These are phyloP conservation scores for Coptotermes formosanus DNA, from an alignment of 1,140 invertebrate species.

Conservation along the genomic window DNA sequence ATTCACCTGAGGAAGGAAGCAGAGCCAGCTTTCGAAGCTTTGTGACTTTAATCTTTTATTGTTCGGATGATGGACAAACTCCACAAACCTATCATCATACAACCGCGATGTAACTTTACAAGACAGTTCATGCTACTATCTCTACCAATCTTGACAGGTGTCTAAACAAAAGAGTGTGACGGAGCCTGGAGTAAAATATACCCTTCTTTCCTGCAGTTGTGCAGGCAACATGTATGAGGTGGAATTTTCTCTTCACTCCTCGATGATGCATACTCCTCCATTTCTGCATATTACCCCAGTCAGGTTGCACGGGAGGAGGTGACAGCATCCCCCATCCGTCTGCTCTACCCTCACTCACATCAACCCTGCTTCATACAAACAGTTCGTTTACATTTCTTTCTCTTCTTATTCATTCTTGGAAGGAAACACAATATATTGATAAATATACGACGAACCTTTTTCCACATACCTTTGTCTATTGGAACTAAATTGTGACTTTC, in stretches of 20 bases:
- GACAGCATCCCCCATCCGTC: background rate
- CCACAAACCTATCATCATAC: too few species aligned
- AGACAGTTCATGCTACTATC: too few species aligned
- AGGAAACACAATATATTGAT: background rate
- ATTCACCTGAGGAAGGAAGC: too few species aligned
- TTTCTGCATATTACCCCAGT: background rate
- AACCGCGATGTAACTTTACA: too few species aligned
- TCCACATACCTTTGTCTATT: too few species aligned
- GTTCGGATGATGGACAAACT: too few species aligned
- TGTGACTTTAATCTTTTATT: too few species aligned
- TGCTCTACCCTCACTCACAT: background rate
- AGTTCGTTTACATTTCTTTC: background rate
- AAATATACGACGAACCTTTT: background rate
- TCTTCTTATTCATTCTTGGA: background rate
- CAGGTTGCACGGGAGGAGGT: constrained; percentile 3
- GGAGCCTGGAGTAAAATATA: background rate
- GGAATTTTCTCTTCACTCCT: background rate
- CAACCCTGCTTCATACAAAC: constrained; percentile 12
- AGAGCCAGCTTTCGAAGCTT: too few species aligned
- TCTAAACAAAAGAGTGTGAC: background rate
- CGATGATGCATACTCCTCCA: background rate
- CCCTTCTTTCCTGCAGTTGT: background rate
- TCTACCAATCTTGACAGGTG: background rate
- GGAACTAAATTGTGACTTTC: too few species aligned
- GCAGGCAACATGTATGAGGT: background rate